Conservation (phyloP, 1,140 invertebrate species). For the Solenopsis invicta region DNA sequence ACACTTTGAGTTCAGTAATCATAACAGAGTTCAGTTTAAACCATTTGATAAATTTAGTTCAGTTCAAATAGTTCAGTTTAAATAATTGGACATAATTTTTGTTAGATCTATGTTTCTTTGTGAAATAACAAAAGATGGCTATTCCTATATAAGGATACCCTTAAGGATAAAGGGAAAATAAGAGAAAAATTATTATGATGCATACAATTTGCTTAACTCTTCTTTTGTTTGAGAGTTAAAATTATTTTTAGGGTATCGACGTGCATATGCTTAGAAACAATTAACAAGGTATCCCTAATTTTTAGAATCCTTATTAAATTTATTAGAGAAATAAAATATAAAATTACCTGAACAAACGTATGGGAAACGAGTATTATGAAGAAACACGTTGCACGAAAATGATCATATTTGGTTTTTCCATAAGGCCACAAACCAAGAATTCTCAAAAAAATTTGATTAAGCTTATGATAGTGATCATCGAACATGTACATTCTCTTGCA, state of each 20-base stretch:
- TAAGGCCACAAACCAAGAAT: slow-evolving; percentile 10
- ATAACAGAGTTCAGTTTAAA: too few relatives aligned
- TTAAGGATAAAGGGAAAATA: too few relatives aligned
- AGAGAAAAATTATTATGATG: too few relatives aligned
- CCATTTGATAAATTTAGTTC: too few relatives aligned
- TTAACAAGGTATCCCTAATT: background rate
- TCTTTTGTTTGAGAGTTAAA: background rate
- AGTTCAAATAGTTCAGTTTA: too few relatives aligned
- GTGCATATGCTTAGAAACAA: background rate
- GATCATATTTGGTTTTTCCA: slow-evolving; percentile 5
- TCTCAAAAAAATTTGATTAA: background rate
- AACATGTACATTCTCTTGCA: slow-evolving; percentile 6
- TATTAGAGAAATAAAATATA: slow-evolving; percentile 13
- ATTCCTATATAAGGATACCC: too few relatives aligned
- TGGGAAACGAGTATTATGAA: background rate
- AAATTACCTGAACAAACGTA: background rate
- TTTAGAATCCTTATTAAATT: background rate
- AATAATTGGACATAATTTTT: too few relatives aligned
- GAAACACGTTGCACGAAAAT: slow-evolving; percentile 6
- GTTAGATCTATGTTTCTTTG: too few relatives aligned
- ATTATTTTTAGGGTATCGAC: background rate
- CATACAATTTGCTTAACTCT: too few relatives aligned
- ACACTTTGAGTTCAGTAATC: too few relatives aligned
- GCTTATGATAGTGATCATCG: background rate
- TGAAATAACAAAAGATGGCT: too few relatives aligned